phyloP scores from a whole-genome alignment of 2,797 vertebrate genomes.

The Odontamblyopus rebecca region DNA sequence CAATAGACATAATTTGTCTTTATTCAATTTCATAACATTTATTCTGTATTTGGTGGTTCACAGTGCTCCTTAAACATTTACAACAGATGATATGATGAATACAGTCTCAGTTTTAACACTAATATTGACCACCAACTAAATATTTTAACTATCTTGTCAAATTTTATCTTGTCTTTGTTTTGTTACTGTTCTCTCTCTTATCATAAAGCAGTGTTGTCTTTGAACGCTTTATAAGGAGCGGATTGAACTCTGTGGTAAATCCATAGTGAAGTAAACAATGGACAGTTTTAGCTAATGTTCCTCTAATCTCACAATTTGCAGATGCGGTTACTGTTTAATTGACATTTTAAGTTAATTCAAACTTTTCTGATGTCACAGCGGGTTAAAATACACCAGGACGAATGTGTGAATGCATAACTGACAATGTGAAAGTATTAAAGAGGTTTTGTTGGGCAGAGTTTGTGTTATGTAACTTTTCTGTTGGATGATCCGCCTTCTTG shows the following conservation, averaged over 20 bases:
- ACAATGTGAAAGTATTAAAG: not conserved
- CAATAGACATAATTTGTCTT: no score
- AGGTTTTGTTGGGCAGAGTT: not conserved
- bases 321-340: slow-evolving; percentile 6
- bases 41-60: no score
- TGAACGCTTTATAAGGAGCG: not conserved
- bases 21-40: no score
- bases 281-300: not conserved
- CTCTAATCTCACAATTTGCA: not conserved
- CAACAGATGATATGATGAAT: no score
- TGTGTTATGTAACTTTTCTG: not conserved
- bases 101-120: no score
- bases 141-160: not conserved
- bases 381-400: slow-evolving; percentile 30
- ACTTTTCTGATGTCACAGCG: slow-evolving; percentile 6
- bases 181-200: not conserved
- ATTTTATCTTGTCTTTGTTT: not conserved
- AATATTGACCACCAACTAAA: not conserved
- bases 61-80: no score
- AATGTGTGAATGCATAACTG: slow-evolving; percentile 3
- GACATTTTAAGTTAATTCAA: slow-evolving; percentile 10
- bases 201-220: not conserved
- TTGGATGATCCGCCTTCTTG: no score
- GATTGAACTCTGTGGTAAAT: not conserved
- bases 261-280: not conserved